These are phyloP conservation scores for Rhynchonema sp. DNA, from an alignment of 2,888 invertebrate genomes.

Conservation along the genomic window DNA sequence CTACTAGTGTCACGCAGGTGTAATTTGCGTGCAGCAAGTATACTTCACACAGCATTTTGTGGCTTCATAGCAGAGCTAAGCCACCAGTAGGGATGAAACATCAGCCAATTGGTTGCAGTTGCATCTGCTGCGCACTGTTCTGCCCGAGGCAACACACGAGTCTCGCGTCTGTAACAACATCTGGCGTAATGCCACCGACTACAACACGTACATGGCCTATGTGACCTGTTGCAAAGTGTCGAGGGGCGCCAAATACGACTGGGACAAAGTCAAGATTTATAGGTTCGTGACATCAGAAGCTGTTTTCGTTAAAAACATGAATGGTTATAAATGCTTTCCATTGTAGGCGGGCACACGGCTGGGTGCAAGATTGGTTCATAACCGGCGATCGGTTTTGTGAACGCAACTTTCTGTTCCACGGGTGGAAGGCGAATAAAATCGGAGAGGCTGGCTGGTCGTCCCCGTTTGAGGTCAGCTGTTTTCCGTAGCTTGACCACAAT, in stretches of 20 bases:
- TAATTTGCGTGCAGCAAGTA: no score
- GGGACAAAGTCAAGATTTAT: not conserved
- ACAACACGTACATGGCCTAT: conserved; percentile 22
- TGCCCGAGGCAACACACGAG: conserved; percentile 13
- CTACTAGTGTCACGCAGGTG: no score
- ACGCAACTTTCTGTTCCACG: conserved; percentile 19
- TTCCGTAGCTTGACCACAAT: no score
- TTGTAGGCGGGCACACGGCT: conserved; percentile 2
- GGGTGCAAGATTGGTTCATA: conserved; percentile 15
- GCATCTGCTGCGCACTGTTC: conserved; percentile 16
- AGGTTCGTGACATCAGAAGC: not conserved
- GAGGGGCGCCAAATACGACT: conserved; percentile 10
- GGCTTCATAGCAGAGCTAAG: no score
- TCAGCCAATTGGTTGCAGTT: conserved; percentile 11
- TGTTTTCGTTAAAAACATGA: no score
- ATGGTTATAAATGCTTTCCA: not conserved
- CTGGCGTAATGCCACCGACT: conserved; percentile 17
- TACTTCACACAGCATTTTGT: no score
- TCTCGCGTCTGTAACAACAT: conserved; percentile 14
- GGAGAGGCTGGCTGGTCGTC: conserved; percentile 13
- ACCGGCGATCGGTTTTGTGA: conserved; percentile 13
- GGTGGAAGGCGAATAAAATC: conserved; percentile 15
- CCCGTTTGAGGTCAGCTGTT: conserved; percentile 13
- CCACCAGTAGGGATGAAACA: not conserved
- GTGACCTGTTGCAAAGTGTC: conserved; percentile 19